Conservation (phyloP, 2,113 vertebrate genomes). For the Dissostichus mawsoni region DNA sequence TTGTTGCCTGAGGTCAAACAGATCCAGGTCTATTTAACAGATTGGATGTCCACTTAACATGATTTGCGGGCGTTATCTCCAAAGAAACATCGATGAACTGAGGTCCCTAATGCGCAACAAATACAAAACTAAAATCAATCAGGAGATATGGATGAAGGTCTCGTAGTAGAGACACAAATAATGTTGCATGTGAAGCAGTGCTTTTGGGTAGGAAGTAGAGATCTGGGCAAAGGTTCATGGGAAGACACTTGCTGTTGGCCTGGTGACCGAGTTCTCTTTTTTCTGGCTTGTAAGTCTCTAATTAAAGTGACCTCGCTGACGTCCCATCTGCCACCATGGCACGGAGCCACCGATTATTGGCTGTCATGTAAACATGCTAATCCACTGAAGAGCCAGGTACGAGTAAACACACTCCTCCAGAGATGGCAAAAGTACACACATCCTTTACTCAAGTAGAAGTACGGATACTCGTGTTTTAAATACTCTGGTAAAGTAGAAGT, state of each 20-base stretch:
- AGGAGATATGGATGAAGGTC: slow-evolving; percentile 15
- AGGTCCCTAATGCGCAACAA: slow-evolving; percentile 58
- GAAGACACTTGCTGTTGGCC: slow-evolving; percentile 21
- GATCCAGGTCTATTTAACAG: slow-evolving; percentile 58
- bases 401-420: slow-evolving; percentile 27
- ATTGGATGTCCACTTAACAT: slow-evolving; percentile 60
- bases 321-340: slow-evolving; percentile 68
- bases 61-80: slow-evolving; percentile 64
- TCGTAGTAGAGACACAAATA: too few species aligned
- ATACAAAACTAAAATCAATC: slow-evolving; percentile 42
- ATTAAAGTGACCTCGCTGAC: slow-evolving; percentile 70
- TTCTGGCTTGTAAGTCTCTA: slow-evolving; percentile 54
- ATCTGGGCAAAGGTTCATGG: slow-evolving; percentile 49
- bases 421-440: too few species aligned
- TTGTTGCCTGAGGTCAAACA: slow-evolving; percentile 62
- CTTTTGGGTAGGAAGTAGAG: background rate
- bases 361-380: slow-evolving; percentile 47
- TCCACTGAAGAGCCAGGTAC: slow-evolving; percentile 53
- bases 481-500: too few species aligned
- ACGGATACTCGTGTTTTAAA: too few species aligned
- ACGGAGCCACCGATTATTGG: slow-evolving; percentile 35
- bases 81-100: slow-evolving; percentile 61
- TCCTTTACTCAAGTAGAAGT: too few species aligned
- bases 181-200: background rate
- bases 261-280: slow-evolving; percentile 28